Base-by-base conservation (phyloP, 2,797 vertebrate genomes). In the Percopsis omiscomaycus region DNA sequence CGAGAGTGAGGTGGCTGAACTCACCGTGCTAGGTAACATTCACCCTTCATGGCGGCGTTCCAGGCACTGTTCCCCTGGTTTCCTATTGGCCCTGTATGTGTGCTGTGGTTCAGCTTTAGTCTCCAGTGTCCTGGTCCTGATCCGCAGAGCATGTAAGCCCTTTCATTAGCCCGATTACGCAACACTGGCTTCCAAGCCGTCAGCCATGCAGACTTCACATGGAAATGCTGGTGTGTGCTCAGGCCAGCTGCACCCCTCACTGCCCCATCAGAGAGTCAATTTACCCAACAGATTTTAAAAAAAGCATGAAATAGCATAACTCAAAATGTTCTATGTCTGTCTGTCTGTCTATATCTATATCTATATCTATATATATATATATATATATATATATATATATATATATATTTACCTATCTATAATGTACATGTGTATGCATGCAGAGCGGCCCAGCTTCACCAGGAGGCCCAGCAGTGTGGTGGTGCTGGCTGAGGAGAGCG, bases 371-470 rank as follows among this genome's bases (percentile, higher is more conserved):
- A 12, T 45, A 45, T 45, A 5, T 45, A 45, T 12, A 45, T 45
- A 45, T 12, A 45, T 45, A 45, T 12, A 45, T 45, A 45, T 12
- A 45, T 22, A 22, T 22, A 22, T 22, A 22, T 22, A 5, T 12
- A 2, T 45, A 45, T 12, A 45, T 45, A 45, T 12, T 1, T 45
- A 45, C 44, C 1, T 45, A 45, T 2, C 5, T 2, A 45, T 2
- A 45, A 1, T 5, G 22, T 1, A 22, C 11, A 28, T 66, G 16
- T 55, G 6, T n/a, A 57, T 47, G 16, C 68, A 28, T 73, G 3
- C 79, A 98, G 96, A 98, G 91, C 93, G 95, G 64, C 96, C 96
- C 0, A 95, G 94, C 27, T 98, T 98, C 84, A 86, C 94, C 74
- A 97, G 95, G 87, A 92, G 95, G 70, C 96, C 96, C 0, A 95